phyloP scores from a whole-genome alignment of 2,797 vertebrate species.

The Cyprinella venusta region DNA sequence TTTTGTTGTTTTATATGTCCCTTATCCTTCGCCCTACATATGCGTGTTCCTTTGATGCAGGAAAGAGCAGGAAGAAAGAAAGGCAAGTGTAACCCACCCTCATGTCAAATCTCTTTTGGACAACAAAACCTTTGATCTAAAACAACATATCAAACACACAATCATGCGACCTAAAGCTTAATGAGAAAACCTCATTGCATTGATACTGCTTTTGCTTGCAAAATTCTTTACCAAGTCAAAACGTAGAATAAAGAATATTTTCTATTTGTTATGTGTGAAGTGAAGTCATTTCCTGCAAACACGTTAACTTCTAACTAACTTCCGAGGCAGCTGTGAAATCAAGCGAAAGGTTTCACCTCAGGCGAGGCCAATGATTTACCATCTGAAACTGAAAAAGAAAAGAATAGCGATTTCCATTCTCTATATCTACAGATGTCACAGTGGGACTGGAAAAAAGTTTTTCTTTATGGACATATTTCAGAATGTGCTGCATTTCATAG shows the following conservation, averaged over 20 bases:
- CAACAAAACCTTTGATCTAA: not conserved
- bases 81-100: not conserved
- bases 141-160: not conserved
- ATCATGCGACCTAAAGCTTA: not conserved
- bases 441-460: not conserved
- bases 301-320: conserved; percentile 2
- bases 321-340: conserved; percentile 31
- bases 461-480: conserved; percentile 27
- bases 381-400: conserved; percentile 20
- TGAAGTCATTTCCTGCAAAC: conserved; percentile 57
- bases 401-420: not conserved
- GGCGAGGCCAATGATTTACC: not conserved
- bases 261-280: conserved; percentile 33
- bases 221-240: not conserved
- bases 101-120: not conserved
- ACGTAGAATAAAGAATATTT: not conserved
- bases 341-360: not conserved
- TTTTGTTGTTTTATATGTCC: conserved; percentile 20
- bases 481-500: not conserved
- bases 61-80: conserved; percentile 13
- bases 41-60: conserved; percentile 1
- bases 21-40: conserved; percentile 12
- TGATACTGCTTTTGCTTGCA: not conserved
- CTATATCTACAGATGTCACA: conserved; percentile 8
- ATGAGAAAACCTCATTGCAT: not conserved